These are phyloP conservation scores for Acanthosoma haemorrhoidale DNA, from an alignment of 2,888 invertebrate species.

Conservation along the genomic window DNA sequence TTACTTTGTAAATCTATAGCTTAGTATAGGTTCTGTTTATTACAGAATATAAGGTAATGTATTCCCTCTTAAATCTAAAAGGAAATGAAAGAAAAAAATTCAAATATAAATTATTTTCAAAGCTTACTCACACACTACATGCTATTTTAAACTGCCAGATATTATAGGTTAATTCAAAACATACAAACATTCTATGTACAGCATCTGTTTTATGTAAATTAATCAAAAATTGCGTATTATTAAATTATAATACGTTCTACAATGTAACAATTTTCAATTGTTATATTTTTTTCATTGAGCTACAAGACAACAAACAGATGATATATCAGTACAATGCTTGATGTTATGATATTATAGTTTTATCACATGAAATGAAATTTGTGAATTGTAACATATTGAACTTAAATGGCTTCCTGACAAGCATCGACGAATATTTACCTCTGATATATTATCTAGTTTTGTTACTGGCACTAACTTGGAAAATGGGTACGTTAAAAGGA, in stretches of 20 bases:
- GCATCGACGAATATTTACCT: no score
- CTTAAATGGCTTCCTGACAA: background rate
- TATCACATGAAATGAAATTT: no score
- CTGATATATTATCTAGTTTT: background rate
- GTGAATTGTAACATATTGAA: no score
- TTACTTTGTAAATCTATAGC: background rate
- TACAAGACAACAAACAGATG: background rate
- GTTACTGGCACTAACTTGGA: background rate
- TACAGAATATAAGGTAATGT: conserved; percentile 7
- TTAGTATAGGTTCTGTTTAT: background rate
- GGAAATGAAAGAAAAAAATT: background rate
- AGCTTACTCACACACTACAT: background rate
- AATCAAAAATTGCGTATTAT: no score
- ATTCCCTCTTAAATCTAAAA: background rate
- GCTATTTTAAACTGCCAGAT: background rate
- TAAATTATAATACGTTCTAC: no score
- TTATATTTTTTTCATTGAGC: no score
- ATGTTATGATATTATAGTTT: background rate
- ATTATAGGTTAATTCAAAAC: background rate
- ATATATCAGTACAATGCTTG: background rate
- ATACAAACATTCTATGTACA: no score
- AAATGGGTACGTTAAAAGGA: background rate
- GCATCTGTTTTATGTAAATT: no score
- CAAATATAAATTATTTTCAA: background rate
- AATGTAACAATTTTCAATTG: no score